phyloP scores from a whole-genome alignment of 2,113 vertebrate species.

The Poeciliopsis retropinna region DNA sequence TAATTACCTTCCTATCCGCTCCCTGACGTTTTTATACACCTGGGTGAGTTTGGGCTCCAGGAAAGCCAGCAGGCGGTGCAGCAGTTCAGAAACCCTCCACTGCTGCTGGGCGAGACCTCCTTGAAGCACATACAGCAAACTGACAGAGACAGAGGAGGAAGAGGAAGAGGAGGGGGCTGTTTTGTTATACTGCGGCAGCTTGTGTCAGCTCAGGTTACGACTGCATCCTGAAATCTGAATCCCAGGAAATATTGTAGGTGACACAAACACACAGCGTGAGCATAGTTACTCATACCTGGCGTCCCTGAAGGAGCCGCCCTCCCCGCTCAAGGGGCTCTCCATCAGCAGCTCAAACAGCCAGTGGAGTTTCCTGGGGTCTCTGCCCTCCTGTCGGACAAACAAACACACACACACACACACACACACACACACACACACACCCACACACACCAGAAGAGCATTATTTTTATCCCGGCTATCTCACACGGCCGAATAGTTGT shows the following conservation, averaged over 20 bases:
- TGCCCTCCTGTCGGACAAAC: conserved; percentile 85
- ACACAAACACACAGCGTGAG: conserved; percentile 10
- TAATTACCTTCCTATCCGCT: conserved; percentile 93
- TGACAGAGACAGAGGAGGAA: conserved; percentile 58
- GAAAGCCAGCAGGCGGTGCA: conserved; percentile 91
- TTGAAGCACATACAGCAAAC: conserved; percentile 94
- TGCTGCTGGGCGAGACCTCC: conserved; percentile 97
- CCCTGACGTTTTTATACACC: conserved; percentile 97
- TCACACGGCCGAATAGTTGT: background rate
- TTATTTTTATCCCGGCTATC: conserved; percentile 16
- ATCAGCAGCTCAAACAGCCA: conserved; percentile 95
- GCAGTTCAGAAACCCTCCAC: conserved; percentile 93
- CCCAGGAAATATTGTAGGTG: conserved; percentile 31
- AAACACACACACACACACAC: background rate
- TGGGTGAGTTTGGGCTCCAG: conserved; percentile 98
- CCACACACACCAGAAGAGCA: conserved; percentile 11
- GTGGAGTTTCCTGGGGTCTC: conserved; percentile 94
- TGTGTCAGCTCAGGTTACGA: conserved; percentile 52
- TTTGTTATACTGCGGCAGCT: conserved; percentile 31
- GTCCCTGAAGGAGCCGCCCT: conserved; percentile 95
- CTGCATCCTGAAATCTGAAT: conserved; percentile 54
- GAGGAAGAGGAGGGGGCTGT: background rate
- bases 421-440: conserved; percentile 12
- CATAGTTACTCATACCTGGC: conserved; percentile 83
- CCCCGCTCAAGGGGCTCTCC: conserved; percentile 92